Base-by-base conservation (phyloP, 1,140 invertebrate species). In the Drosophila mauritiana region DNA sequence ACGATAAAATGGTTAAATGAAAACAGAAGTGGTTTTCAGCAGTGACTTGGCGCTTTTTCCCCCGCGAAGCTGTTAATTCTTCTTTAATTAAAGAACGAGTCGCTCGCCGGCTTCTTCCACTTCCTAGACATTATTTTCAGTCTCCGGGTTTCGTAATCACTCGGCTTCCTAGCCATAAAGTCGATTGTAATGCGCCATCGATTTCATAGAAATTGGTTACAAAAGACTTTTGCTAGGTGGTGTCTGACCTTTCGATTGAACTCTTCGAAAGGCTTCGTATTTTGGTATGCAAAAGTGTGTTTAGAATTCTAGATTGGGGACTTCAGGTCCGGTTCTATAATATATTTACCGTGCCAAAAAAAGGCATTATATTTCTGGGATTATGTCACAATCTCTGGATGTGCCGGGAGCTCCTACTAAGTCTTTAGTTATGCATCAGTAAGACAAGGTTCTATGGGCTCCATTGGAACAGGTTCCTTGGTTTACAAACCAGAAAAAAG, bases 21-120 rank as follows among this genome's bases (percentile, higher is more conserved):
- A 76, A 76, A 67, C 49, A 59, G 39, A 83, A 83, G 80, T 76
- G 80, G 22, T 42, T 48, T 36, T 55, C 49, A 77, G 54, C 45
- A 27, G 12, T 86, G 82, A 86, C 82, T 86, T 42, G 83, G 61
- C 63, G 69, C 61, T 86, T 86, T 81, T 86, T 72, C 73, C 73
- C 45, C 65, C 48, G 46, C 77, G 64, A 75, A 86, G 78, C 78
- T 86, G 82, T 82, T 86, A 86, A 86, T 82, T 86, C 84, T 77
- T 63, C n/a, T 72, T 63, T 86, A 86, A 86, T 86, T 86, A 86
- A 86, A 86, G 82, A 86, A 68, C 83, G 61, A 82, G 80, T 86
- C 64, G 55, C 54, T 13, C 67, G 68, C 34, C 54, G 51, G 40
- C 51, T 61, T 48, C 52, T 70, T 72, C 68, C 65, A 86, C 78